Base-by-base conservation (phyloP, 2,113 vertebrate species). In the Lophochroa leadbeateri region DNA sequence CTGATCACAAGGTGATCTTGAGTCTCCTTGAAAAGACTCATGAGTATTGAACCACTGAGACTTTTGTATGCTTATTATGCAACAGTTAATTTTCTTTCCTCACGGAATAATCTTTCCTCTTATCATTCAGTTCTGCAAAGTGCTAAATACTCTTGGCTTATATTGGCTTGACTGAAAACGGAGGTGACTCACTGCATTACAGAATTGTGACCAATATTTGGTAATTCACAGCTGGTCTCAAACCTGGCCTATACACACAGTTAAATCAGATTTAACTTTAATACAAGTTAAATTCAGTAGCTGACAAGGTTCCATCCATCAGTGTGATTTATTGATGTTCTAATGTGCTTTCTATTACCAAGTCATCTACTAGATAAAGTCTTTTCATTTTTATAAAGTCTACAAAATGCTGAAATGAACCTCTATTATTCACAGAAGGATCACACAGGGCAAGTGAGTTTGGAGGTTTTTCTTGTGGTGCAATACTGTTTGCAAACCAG, bases 381-480 rank as follows among this genome's bases (percentile, higher is more conserved):
- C 13, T 86, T 85, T 61, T 94, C 17, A 46, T 83, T 94, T 92
- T 83, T 52, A 90, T 61, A 89, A 93, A 92, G 41, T 44, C 60
- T 79, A 68, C 28, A 65, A 88, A 86, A 47, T 41, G 60, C 27
- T 83, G 47, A 90, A 25, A 14, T 61, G 33, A 83, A 64, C 9
- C 13, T 82, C 39, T 70, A 4, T 55, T 93, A 55, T 81, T 86
- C 64, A 31, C 58, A 83, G 46, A 67, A 49, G 43, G 17, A 82
- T 72, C 49, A 58, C 16, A 57, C 6, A 35, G 16, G 18, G 13
- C 18, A 43, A 84, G 71, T 69, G 44, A 86, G 5, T 76, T 82
- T 57, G 27, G 49, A 46, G 39, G 39, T 72, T 71, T 21, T 67
- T 86, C 25, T 55, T 31, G 21, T 29, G 24, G 14, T 58, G 16